Base-by-base conservation (phyloP, 2,888 invertebrate species). In the Calameuta filiformis region DNA sequence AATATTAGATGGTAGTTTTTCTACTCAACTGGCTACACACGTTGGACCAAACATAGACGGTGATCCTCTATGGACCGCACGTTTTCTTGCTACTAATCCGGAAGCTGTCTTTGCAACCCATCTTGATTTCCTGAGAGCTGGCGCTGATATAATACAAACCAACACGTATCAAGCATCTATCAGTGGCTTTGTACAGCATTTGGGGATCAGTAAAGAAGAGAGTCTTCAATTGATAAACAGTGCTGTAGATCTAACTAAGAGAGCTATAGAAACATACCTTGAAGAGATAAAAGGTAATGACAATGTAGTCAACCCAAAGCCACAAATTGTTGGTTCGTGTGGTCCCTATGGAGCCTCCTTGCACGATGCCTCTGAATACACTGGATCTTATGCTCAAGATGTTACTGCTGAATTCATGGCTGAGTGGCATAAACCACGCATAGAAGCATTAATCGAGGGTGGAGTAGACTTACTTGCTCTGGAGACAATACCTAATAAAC, bases 341-440 rank as follows among this genome's bases (percentile, higher is more conserved):
- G 98, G 98, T 0, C 97, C 98, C 0, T 98, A 97, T 90, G 98
- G 98, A 0, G 98, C 98, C 0, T 96, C 95, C 86, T 93, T 98
- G 68, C 96, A 96, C 88, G 97, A 99, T 91, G 97, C 96, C 15
- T 98, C 98, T 0, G 99, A 99, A 90, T 99, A 98, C 90, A 95
- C 95, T 30, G 98, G 98, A 33, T 94, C 94, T 80, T 97, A 97
- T 89, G 95, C 95, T 0, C 94, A 94, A 81, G 94, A 92, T 77
- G 94, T 96, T 1, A 90, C 95, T 4, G 92, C 92, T 40, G 93
- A 94, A 73, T 89, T 93, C 33, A 94, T 98, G 90, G 94, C 94
- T 75, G 94, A 95, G 73, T 98, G 98, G 97, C 98, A 99, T 92
- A 93, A 95, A 78, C 95, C 96, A 0, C 94, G 98, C 73, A 94